These are phyloP conservation scores for Micropoecilia bifurca DNA, from an alignment of 2,797 vertebrate species.

Conservation along the genomic window DNA sequence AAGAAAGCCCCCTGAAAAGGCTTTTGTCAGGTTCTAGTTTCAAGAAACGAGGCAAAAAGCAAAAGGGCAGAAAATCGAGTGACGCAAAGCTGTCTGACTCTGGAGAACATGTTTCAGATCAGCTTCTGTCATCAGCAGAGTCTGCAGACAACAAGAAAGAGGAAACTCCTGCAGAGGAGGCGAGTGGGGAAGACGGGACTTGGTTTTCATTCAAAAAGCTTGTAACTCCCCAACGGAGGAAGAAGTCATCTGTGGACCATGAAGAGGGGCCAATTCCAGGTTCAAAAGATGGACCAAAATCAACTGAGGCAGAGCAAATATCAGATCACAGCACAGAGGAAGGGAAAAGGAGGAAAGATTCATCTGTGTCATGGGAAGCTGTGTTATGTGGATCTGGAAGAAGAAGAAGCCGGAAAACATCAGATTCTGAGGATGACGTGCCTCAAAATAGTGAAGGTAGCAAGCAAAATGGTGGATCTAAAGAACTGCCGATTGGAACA, in stretches of 20 bases:
- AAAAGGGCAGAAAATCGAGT: slow-evolving; percentile 82
- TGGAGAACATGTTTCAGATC: slow-evolving; percentile 69
- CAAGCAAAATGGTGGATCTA: slow-evolving; percentile 64
- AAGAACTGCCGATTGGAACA: slow-evolving; percentile 61
- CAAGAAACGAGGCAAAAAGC: slow-evolving; percentile 88
- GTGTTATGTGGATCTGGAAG: slow-evolving; percentile 92
- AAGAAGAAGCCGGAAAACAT: slow-evolving; percentile 88
- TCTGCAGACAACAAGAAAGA: slow-evolving; percentile 80
- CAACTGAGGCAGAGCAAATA: slow-evolving; percentile 78
- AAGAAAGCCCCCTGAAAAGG: slow-evolving; percentile 90
- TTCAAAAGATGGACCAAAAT: slow-evolving; percentile 78
- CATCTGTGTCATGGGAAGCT: slow-evolving; percentile 92
- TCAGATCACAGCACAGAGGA: slow-evolving; percentile 84
- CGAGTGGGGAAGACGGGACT: slow-evolving; percentile 83
- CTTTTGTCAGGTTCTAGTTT: slow-evolving; percentile 86
- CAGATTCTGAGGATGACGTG: slow-evolving; percentile 87
- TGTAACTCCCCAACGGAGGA: slow-evolving; percentile 88
- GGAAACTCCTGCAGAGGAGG: slow-evolving; percentile 81
- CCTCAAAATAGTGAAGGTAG: slow-evolving; percentile 46
- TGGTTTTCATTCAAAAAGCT: slow-evolving; percentile 95
- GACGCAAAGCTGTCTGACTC: slow-evolving; percentile 78
- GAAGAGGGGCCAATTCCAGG: slow-evolving; percentile 66
- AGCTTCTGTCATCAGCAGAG: slow-evolving; percentile 71
- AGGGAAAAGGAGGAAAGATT: slow-evolving; percentile 88
- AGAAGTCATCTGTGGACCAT: slow-evolving; percentile 72